phyloP scores from a whole-genome alignment of 2,797 vertebrate species.

The Hipposideros larvatus region DNA sequence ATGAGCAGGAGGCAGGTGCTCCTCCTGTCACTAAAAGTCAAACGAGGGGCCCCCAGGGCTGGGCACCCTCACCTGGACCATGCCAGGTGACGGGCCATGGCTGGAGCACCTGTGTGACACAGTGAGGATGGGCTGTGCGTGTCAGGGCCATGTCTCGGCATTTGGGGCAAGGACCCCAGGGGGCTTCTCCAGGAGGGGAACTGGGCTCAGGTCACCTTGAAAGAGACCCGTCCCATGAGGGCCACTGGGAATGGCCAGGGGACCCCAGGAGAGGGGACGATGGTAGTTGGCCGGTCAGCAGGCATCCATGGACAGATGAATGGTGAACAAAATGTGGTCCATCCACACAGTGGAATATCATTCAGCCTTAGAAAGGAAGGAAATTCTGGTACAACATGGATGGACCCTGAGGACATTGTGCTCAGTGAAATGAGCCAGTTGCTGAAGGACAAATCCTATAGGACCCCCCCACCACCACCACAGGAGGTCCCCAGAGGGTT shows the following conservation, averaged over 20 bases:
- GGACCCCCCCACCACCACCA: fast-evolving
- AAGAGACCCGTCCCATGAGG: not conserved
- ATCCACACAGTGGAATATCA: fast-evolving
- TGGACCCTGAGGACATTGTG: fast-evolving
- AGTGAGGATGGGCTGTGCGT: too few species aligned
- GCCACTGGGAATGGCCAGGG: not conserved
- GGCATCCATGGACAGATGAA: fast-evolving
- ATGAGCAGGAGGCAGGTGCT: fast-evolving
- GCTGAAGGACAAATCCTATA: fast-evolving
- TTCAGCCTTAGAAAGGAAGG: not conserved
- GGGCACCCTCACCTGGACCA: fast-evolving
- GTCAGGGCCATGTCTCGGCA: fast-evolving
- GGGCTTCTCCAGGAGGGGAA: not conserved
- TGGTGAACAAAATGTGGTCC: fast-evolving
- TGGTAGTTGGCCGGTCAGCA: fast-evolving
- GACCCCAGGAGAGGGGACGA: not conserved
- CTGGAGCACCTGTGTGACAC: not conserved
- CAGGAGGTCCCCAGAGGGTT: fast-evolving
- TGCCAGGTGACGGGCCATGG: not conserved
- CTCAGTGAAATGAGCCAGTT: fast-evolving
- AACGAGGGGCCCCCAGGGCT: fast-evolving
- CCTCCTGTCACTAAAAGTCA: not conserved
- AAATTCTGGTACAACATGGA: fast-evolving
- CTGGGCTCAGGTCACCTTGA: not conserved
- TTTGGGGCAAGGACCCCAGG: not conserved